Evolutionary conservation across 2,113 vertebrate genomes (phyloP).

Genomic region (Oncorhynchus tshawytscha): DNA sequence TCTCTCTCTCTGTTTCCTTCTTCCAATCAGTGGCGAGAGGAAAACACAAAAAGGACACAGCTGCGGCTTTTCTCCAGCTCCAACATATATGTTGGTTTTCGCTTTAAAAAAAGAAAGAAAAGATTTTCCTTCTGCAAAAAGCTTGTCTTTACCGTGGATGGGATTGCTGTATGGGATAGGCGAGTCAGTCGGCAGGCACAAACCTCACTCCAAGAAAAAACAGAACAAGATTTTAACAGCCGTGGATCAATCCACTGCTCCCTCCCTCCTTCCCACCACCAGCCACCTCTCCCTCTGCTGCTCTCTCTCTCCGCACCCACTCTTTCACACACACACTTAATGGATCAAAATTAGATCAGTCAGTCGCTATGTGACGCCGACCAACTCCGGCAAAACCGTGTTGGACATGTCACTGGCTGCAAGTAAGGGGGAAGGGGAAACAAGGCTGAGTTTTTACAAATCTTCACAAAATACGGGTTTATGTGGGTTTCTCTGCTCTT

Average conservation of each 20-base stretch:
- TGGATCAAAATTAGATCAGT: constrained; percentile 72
- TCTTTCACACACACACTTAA: constrained; percentile 59
- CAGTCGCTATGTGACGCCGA: constrained; percentile 59
- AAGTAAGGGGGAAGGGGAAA: constrained; percentile 14
- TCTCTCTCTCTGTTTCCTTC: constrained; percentile 32
- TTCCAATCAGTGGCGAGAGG: constrained; percentile 60
- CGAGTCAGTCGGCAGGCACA: constrained; percentile 72
- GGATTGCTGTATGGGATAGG: constrained; percentile 64
- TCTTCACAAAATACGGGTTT: constrained; percentile 20
- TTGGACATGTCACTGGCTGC: constrained; percentile 34
- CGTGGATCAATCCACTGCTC: constrained; percentile 76
- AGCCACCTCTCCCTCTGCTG: constrained; percentile 25
- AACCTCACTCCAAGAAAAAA: constrained; percentile 77
- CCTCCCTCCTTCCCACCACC: constrained; percentile 27
- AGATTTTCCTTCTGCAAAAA: constrained; percentile 60
- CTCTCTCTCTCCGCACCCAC: constrained; percentile 30
- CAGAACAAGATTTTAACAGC: constrained; percentile 78
- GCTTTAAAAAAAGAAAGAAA: constrained; percentile 51
- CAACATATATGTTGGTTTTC: constrained; percentile 48
- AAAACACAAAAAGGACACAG: constrained; percentile 54
- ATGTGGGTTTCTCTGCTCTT: constrained; percentile 26
- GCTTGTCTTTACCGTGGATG: constrained; percentile 50
- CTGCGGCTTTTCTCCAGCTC: constrained; percentile 61
- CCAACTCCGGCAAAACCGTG: constrained; percentile 37
- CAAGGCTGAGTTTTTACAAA: background rate